These are phyloP conservation scores for Orius insidiosus DNA, from an alignment of 1,140 invertebrate species.

Conservation along the genomic window DNA sequence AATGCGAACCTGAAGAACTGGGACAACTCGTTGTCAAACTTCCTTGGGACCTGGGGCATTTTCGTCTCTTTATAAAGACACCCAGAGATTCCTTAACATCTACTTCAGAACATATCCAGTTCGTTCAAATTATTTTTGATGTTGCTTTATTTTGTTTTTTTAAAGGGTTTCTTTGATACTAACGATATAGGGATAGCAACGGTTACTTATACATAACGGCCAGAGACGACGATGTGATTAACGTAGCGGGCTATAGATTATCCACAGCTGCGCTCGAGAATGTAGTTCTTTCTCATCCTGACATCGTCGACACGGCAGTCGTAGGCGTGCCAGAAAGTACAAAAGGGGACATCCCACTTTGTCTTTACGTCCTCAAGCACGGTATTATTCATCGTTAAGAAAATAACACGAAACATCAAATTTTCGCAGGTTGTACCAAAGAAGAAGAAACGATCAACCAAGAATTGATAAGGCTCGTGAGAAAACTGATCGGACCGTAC, in stretches of 20 bases:
- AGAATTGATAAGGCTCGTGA: conserved; percentile 52
- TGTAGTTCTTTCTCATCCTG: conserved; percentile 62
- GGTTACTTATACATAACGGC: conserved; percentile 79
- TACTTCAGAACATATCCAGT: conserved; percentile 71
- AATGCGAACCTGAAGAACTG: conserved; percentile 47
- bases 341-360: conserved; percentile 79
- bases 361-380: conserved; percentile 57
- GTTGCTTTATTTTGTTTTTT: too few relatives aligned
- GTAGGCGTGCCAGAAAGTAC: conserved; percentile 74
- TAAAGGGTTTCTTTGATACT: conserved; percentile 88
- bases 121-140: conserved; percentile 27
- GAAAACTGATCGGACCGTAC: conserved; percentile 72
- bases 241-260: conserved; percentile 80
- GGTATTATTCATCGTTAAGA: conserved; percentile 24
- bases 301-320: conserved; percentile 68
- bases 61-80: conserved; percentile 60
- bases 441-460: conserved; percentile 38
- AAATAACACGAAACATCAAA: conserved; percentile 9
- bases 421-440: conserved; percentile 30
- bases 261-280: conserved; percentile 79
- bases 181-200: conserved; percentile 70
- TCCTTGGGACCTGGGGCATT: conserved; percentile 77
- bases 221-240: conserved; percentile 88
- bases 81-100: conserved; percentile 60
- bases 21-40: conserved; percentile 70